A percentile compares a stretch with the other conserved stretches of the same genome.
Evolutionary conservation across 35 echinoderm and acorn worm species (phyloP).

Genomic region (Lytechinus variegatus): DNA sequence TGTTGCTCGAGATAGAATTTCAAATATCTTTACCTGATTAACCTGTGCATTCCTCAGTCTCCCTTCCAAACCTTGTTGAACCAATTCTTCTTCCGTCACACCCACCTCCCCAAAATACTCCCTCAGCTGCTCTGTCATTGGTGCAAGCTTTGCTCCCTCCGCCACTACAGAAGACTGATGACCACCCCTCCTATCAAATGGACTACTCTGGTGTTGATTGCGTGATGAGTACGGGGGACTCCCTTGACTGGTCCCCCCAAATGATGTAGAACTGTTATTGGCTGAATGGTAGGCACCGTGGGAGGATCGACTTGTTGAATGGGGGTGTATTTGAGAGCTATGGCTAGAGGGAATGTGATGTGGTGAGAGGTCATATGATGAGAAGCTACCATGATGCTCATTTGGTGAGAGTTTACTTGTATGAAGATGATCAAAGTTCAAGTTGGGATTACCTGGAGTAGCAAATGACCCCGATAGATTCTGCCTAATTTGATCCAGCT

Average conservation of each 20-base stretch:
- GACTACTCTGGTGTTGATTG: not conserved
- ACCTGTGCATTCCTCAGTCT: slow-evolving; percentile 33
- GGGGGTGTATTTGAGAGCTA: not conserved
- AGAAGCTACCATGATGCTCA: not conserved
- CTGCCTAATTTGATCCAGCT: slow-evolving; percentile 20
- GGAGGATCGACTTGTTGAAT: not conserved
- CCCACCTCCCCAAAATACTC: not conserved
- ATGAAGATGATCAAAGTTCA: not conserved
- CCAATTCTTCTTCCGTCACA: not conserved
- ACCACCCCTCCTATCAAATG: slow-evolving; percentile 13
- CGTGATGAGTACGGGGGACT: not conserved
- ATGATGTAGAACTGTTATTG: slow-evolving; percentile 23
- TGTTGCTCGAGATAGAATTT: not conserved
- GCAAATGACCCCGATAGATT: not conserved
- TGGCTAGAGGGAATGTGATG: not conserved
- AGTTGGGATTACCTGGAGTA: not conserved
- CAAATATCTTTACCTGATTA: not conserved
- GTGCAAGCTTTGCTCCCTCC: not conserved
- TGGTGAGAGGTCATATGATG: not conserved
- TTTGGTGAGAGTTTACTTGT: not conserved
- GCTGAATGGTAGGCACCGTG: not conserved
- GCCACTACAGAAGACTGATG: not conserved
- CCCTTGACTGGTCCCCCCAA: not conserved
- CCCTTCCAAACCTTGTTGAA: not conserved
- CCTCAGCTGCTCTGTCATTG: not conserved